Conservation (phyloP, 2,113 vertebrate genomes). For the Oreocharis arfaki region DNA sequence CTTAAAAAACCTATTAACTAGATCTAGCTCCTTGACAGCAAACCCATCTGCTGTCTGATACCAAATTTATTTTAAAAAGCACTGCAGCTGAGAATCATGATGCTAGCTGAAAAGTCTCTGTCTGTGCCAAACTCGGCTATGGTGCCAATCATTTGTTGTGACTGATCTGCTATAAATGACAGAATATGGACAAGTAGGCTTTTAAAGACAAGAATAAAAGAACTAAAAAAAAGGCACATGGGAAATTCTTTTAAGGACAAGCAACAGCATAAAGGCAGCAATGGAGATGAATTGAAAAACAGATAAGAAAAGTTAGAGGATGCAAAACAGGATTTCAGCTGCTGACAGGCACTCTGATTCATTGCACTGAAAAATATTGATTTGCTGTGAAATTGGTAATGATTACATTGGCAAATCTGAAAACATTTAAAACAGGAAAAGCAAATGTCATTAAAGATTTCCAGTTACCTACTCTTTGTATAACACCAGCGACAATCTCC, state of each 20-base stretch:
- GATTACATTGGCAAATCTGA: neutral
- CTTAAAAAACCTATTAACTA: neutral
- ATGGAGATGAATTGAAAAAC: neutral
- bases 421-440: neutral
- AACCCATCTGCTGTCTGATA: neutral
- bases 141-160: neutral
- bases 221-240: neutral
- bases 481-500: neutral
- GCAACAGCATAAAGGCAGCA: neutral
- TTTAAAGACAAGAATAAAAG: neutral
- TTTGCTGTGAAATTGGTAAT: neutral
- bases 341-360: neutral
- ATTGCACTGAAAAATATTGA: neutral
- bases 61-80: slow-evolving; percentile 14
- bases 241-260: slow-evolving; percentile 8
- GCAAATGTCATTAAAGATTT: neutral
- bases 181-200: neutral
- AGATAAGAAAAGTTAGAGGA: neutral
- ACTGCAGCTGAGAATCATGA: neutral
- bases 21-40: neutral
- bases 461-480: neutral
- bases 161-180: neutral
- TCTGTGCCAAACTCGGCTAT: neutral
- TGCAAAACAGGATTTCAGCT: neutral
- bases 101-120: neutral